A percentile compares a stretch with the other conserved stretches of the same genome.
Conservation (phyloP, 2,797 vertebrate genomes). For the Chiloscyllium punctatum region DNA sequence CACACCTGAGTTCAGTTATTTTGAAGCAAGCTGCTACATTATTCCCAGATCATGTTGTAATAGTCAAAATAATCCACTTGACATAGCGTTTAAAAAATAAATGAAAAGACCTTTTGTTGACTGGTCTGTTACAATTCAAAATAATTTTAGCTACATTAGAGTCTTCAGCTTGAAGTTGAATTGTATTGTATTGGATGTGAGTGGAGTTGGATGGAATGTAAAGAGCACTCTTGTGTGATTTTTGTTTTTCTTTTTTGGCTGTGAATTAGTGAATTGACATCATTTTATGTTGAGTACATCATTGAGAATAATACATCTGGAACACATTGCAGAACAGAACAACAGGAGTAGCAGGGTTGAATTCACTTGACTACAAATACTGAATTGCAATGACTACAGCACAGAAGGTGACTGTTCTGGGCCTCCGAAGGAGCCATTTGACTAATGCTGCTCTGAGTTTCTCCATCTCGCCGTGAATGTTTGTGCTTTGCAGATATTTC, state of each 20-base stretch:
- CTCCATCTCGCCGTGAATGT: not conserved
- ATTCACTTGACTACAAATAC: not conserved
- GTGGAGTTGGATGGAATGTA: not conserved
- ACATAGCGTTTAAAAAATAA: slow-evolving; percentile 6
- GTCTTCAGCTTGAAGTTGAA: not conserved
- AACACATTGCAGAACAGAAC: not conserved
- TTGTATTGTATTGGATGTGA: not conserved
- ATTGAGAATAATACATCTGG: not conserved
- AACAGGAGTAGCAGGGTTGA: not conserved
- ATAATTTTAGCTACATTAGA: not conserved
- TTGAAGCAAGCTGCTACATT: not conserved
- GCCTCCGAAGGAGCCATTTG: not conserved
- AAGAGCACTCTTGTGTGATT: too few relatives aligned
- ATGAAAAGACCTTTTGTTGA: too few relatives aligned
- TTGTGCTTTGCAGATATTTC: not conserved
- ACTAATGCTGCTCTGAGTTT: not conserved
- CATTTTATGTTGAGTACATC: not conserved
- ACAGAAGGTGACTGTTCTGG: not conserved
- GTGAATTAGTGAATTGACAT: not conserved
- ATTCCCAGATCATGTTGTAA: not conserved
- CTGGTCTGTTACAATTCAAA: not conserved
- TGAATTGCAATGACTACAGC: not conserved
- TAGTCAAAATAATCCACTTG: not conserved
- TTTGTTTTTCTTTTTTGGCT: not conserved
- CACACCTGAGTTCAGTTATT: not conserved